Conservation (phyloP, 2,113 vertebrate species). For the Sporophila hypoxantha region DNA sequence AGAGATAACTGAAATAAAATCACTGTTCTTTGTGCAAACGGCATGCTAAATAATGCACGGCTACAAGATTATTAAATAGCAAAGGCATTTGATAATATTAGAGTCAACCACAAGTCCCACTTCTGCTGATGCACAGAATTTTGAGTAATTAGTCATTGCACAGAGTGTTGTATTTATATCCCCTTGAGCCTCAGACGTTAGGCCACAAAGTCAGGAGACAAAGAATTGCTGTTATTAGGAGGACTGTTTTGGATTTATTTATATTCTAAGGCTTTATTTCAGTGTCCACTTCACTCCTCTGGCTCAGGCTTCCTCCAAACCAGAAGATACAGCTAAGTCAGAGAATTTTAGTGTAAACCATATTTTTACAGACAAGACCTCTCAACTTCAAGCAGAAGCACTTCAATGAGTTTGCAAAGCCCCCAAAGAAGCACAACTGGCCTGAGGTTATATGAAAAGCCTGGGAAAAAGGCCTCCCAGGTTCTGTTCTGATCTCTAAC, state of each 20-base stretch:
- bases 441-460: constrained; percentile 30
- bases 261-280: constrained; percentile 62
- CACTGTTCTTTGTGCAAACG: constrained; percentile 63
- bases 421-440: constrained; percentile 22
- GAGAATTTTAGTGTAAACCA: constrained; percentile 55
- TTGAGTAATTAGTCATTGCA: constrained; percentile 72
- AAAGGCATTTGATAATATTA: constrained; percentile 71
- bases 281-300: constrained; percentile 53
- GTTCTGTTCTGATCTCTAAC: constrained; percentile 34
- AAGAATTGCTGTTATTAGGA: constrained; percentile 67
- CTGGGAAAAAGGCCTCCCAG: constrained; percentile 54
- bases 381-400: constrained; percentile 37
- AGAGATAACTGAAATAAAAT: constrained; percentile 68
- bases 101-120: constrained; percentile 70
- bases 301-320: constrained; percentile 28
- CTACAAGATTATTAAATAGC: constrained; percentile 68
- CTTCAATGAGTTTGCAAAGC: constrained; percentile 43
- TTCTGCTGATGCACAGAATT: constrained; percentile 74
- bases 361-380: constrained; percentile 43
- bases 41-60: constrained; percentile 53
- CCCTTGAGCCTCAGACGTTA: constrained; percentile 69
- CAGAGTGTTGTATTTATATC: constrained; percentile 68
- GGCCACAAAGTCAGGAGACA: constrained; percentile 74
- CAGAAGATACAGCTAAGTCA: constrained; percentile 51
- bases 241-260: constrained; percentile 63